Percentiles rank a stretch among this genome's conserved stretches.
Evolutionary conservation across 2,113 vertebrate species (phyloP).

Genomic region (Barbus barbus): DNA sequence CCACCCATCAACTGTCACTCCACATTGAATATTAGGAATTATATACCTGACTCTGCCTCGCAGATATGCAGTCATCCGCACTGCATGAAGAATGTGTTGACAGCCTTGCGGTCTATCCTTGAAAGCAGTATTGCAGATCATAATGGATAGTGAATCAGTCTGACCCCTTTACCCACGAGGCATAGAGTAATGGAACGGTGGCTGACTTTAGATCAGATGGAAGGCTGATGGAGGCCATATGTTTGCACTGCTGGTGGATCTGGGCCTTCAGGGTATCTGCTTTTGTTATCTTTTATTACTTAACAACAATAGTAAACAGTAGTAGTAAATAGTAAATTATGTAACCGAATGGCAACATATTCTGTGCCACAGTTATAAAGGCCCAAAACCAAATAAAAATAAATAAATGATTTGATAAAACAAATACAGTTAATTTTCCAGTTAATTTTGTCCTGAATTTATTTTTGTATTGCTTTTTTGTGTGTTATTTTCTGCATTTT

Average conservation of each 20-base stretch:
- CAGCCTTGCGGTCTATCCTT: neutral
- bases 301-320: neutral
- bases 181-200: neutral
- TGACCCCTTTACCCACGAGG: constrained; percentile 20
- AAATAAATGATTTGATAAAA: neutral
- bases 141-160: constrained; percentile 31
- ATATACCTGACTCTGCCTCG: neutral
- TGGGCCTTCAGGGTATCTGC: constrained; percentile 5
- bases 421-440: neutral
- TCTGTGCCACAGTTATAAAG: neutral
- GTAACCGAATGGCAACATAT: neutral
- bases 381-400: neutral
- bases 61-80: neutral
- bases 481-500: neutral
- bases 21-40: neutral
- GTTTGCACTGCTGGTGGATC: constrained; percentile 14
- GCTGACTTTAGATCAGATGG: constrained; percentile 1
- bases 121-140: constrained; percentile 19
- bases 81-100: constrained; percentile 9
- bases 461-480: neutral
- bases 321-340: neutral
- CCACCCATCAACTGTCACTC: neutral
- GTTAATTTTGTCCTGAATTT: neutral
- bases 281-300: constrained; percentile 3
- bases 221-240: constrained; percentile 17